Base-by-base conservation (phyloP, 2,888 invertebrate genomes). In the Lacanobia oleracea region DNA sequence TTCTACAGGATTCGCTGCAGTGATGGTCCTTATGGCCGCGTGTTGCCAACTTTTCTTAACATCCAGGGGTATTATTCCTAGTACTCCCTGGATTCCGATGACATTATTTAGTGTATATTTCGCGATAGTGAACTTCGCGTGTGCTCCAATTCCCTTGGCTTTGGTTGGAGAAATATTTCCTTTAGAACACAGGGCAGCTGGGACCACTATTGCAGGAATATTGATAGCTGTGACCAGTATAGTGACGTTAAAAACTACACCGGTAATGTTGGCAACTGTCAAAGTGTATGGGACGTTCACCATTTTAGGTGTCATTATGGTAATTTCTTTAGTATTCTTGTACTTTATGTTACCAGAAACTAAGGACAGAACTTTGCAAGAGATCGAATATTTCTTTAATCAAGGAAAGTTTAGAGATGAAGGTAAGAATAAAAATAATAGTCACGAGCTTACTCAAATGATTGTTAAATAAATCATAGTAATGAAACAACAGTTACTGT, bases 121-220 rank as follows among this genome's bases (percentile, higher is more conserved):
- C 23, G 70, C 83, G 1, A 71, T 90, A 60, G 79, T 81, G 4
- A 89, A 88, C 63, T 75, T 90, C 9, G 90, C 88, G 2, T 87
- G 88, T 67, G 86, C 87, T 0, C 83, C 87, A 2, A 86, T 90
- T 64, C 84, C 89, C 2, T 59, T 89, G n/a, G 82, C 85, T 8
- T 74, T 90, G 37, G 53, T 87, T 14, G 90, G 90, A 0, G 90
- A 90, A 72, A 77, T 90, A 48, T 88, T 89, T 40, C 89, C 90
- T 21, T 60, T 89, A 37, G 85, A 82, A 5, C 89, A 90, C 56
- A 86, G 84, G 61, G 88, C 80, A 21, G 72, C 77, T 10, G 88
- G 89, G 0, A 79, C 85, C 2, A 72, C 82, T 0, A 66, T 88
- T 21, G 79, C 86, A 4, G 89, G 88, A 6, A 57, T 86, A 21